A percentile compares a stretch with the other conserved stretches of the same genome.
Conservation (phyloP, 2,113 vertebrate genomes). For the Hemibates koningsi region DNA sequence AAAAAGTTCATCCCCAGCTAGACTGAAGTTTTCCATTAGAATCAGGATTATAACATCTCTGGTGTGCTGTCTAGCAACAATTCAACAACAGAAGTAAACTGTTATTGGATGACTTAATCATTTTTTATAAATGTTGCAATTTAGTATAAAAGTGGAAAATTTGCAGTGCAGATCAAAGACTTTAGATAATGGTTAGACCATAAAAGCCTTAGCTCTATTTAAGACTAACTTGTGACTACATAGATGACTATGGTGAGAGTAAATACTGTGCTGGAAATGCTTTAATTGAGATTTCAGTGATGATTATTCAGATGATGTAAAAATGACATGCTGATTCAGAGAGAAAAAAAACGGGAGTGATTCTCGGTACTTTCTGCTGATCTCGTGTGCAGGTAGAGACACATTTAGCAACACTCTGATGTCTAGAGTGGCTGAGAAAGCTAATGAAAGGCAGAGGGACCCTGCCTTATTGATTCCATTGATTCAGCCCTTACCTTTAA, state of each 20-base stretch:
- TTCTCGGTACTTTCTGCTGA: constrained; percentile 12
- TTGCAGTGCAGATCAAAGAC: background rate
- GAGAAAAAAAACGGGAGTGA: background rate
- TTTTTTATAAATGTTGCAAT: background rate
- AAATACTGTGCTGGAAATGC: background rate
- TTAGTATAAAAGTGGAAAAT: background rate
- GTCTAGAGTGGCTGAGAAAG: constrained; percentile 44
- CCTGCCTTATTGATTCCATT: constrained; percentile 79
- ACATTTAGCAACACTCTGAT: constrained; percentile 14
- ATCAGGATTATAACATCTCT: background rate
- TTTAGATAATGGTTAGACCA: background rate
- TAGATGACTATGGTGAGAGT: background rate
- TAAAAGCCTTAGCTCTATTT: background rate
- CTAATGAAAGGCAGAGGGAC: constrained; percentile 70
- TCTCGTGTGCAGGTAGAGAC: constrained; percentile 8
- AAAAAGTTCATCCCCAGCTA: background rate
- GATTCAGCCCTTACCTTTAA: constrained; percentile 78
- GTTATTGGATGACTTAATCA: background rate
- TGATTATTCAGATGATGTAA: background rate
- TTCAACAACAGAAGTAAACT: background rate
- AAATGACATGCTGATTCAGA: background rate
- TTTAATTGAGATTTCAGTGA: background rate
- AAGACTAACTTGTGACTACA: background rate
- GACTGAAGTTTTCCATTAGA: background rate
- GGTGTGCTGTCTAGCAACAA: background rate